Evolutionary conservation across 2,113 vertebrate species (phyloP), one percentile per base, ranked within the genome.

Genomic region (Alligator mississippiensis): DNA sequence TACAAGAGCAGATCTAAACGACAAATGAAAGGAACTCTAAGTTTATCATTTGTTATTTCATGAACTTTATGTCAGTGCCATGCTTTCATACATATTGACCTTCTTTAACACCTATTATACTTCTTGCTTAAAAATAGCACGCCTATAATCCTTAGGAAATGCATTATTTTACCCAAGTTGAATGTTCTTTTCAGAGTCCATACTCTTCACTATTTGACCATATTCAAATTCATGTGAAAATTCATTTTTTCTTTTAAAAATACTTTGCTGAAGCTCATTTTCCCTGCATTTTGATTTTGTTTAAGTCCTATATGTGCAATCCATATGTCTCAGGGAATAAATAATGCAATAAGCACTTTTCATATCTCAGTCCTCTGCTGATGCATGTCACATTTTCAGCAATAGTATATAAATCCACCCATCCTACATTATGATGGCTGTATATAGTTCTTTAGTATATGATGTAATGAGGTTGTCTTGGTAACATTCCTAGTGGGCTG

Each of bases 81-180:
- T 28, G 25, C 28, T 24, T 27, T 94, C 93, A 96, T 94, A 92
- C 90, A 80, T 63, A 80, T 59, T 97, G 93, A 97, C 94, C 94
- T 97, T 92, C 82, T 97, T 93, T 94, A 88, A 90, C 82, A 92
- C 88, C 93, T 85, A 95, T 82, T 89, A 93, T 58, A 22, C 28
- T 87, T 89, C 16, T 1, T 61, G 93, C 47, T 93, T 58, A 79
- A 19, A 47, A 63, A 74, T 6, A 0, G 47, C 55, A 87, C 74
- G 62, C 70, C 77, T 28, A 83, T 75, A 89, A 84, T 68, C 77
- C 77, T 91, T 89, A 89, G 77, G 80, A 78, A 95, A 80, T 62
- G 75, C 19, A 80, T 82, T 87, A 55, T 62, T 81, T 84, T 11
- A 94, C 80, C 91, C 70, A 85, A 87, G 68, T 87, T 78, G 80